Percentiles rank a stretch among this genome's conserved stretches.
phyloP scores from a whole-genome alignment of 2,113 vertebrate genomes.

The Sylvicapra grimmia region DNA sequence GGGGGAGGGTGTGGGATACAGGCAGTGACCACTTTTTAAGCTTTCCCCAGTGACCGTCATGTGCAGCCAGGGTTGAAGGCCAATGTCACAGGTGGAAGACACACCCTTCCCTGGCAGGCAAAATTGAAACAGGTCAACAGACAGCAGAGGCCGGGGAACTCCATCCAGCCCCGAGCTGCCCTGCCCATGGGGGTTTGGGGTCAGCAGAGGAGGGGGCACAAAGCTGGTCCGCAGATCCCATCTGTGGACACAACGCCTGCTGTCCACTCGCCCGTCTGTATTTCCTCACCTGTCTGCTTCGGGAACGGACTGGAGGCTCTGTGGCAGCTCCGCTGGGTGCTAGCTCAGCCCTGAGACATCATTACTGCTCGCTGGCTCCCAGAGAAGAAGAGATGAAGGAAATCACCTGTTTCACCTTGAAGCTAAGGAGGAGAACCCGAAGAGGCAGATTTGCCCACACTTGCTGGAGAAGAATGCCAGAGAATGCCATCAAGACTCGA shows the following conservation, averaged over 20 bases:
- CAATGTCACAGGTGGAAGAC: neutral
- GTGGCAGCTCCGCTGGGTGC: fast-evolving
- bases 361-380: neutral
- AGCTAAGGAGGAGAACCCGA: neutral
- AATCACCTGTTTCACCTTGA: constrained; percentile 52
- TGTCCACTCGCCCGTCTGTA: neutral
- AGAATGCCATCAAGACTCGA: neutral
- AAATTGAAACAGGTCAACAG: fast-evolving
- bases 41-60: neutral
- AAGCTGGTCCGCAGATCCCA: neutral
- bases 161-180: neutral
- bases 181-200: fast-evolving
- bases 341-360: neutral
- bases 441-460: constrained; percentile 31
- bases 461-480: neutral
- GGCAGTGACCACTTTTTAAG: neutral
- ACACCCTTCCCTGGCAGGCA: neutral
- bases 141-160: neutral
- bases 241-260: fast-evolving
- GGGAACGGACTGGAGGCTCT: fast-evolving
- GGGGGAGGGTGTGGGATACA: neutral
- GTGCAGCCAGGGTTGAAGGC: neutral
- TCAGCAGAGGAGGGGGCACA: neutral
- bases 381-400: neutral
- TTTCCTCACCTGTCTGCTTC: neutral